Evolutionary conservation across 2,113 vertebrate species (phyloP), one percentile per base, ranked within the genome.

Genomic region (Coracopsis vasa): DNA sequence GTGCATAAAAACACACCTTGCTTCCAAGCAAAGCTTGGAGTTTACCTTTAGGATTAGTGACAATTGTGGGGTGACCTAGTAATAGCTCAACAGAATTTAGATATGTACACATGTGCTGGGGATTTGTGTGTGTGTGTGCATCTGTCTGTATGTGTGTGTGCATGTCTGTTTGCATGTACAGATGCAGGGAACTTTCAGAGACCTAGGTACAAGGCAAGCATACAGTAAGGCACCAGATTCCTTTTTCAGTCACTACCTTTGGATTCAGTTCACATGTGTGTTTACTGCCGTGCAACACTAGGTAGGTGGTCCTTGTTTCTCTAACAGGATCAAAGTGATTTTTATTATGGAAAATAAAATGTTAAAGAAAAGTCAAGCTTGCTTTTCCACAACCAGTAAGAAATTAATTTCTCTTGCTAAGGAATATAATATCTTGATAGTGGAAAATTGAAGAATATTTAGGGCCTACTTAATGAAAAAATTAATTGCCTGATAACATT

Each of bases 401-500:
- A 86, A 93, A 90, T 48, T 45, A 23, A 25, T 90, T 90, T 84
- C 41, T 86, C 41, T 79, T 94, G 39, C 28, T 86, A 27, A 91
- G 54, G 42, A 80, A 69, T 69, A 27, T 35, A 65, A 13, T 71
- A 79, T 91, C 72, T 91, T 95, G 86, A 92, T 88, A 96, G 71
- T 56, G 54, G 28, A 72, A 96, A 95, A 85, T 44, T 9, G 37
- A 64, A 92, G 48, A 88, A 75, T 67, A 96, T 77, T 93, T 91
- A 96, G 14, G 44, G 33, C 29, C 21, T 53, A 61, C 60, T 67
- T 97, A 95, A 96, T 92, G 92, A 96, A 97, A 96, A 95, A 95
- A 91, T 77, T 96, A 97, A 96, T 97, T 95, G 85, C 78, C 86
- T 95, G 95, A 95, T 97, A 95, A 86, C 8, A 47, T 80, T 95